A percentile compares a stretch with the other conserved stretches of the same genome.
phyloP scores from a whole-genome alignment of 2,113 vertebrate genomes.

The Indicator maculatus region DNA sequence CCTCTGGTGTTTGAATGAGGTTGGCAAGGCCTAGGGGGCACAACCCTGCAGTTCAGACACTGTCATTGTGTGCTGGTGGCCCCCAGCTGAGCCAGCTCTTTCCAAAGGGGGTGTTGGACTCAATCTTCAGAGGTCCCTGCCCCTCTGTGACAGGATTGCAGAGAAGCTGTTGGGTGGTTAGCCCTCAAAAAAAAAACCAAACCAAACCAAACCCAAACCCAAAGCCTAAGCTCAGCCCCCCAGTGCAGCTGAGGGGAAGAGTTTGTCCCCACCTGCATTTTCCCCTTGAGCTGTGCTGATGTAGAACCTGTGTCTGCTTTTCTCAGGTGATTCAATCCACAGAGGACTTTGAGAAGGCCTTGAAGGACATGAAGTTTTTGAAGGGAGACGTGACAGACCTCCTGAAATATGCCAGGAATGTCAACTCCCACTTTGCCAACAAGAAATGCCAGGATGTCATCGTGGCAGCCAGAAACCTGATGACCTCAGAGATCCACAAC shows the following conservation, averaged over 20 bases:
- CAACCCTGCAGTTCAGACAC: not conserved
- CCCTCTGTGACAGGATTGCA: no score
- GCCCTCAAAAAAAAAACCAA: not conserved
- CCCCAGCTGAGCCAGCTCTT: not conserved
- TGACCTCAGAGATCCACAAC: slow-evolving; percentile 97
- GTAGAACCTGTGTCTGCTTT: not conserved
- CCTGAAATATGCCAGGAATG: slow-evolving; percentile 89
- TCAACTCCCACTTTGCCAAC: slow-evolving; percentile 94
- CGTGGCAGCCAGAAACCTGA: slow-evolving; percentile 89
- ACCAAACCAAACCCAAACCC: no score
- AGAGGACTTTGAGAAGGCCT: slow-evolving; percentile 87
- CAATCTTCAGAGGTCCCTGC: no score
- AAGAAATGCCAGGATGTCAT: slow-evolving; percentile 98
- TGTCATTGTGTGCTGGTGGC: not conserved
- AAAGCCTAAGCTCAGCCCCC: not conserved
- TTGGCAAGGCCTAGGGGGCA: not conserved
- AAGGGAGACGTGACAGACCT: slow-evolving; percentile 86
- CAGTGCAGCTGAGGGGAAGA: not conserved
- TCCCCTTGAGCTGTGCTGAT: not conserved
- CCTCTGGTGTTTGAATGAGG: not conserved
- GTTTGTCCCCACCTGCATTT: not conserved
- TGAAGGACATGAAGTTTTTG: slow-evolving; percentile 88
- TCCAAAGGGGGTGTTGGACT: not conserved
- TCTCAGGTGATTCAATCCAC: slow-evolving; percentile 91
- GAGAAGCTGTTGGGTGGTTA: not conserved